A percentile compares a stretch with the other conserved stretches of the same genome.
Evolutionary conservation across 53 echinoderm and acorn worm species (phyloP).

Genomic region (Patiria pectinifera): DNA sequence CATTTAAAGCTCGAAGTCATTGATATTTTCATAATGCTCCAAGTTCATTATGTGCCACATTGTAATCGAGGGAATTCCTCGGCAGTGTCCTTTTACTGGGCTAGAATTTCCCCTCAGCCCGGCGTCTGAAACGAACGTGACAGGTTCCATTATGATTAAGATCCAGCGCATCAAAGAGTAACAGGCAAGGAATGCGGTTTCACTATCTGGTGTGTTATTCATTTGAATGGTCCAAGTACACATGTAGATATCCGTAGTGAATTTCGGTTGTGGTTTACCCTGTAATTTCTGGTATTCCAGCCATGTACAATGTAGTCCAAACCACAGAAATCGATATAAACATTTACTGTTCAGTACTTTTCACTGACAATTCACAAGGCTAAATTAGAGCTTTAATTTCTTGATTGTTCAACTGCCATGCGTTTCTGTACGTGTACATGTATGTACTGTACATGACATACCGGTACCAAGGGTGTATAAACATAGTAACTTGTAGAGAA

Average conservation of each 20-base stretch:
- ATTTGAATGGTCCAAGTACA: too few species aligned
- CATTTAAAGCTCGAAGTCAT: not conserved
- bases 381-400: too few species aligned
- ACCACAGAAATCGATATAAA: not conserved
- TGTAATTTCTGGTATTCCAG: constrained; percentile 14
- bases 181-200: not conserved
- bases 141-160: not conserved
- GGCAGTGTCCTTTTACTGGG: not conserved
- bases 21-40: not conserved
- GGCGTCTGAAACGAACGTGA: not conserved
- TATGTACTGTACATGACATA: too few species aligned
- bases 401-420: too few species aligned
- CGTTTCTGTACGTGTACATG: too few species aligned
- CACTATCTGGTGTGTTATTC: not conserved
- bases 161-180: not conserved
- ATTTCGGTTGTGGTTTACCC: not conserved
- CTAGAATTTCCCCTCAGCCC: not conserved
- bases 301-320: not conserved
- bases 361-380: too few species aligned
- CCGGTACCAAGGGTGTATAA: too few species aligned
- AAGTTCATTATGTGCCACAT: too few species aligned
- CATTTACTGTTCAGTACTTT: not conserved
- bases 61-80: not conserved
- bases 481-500: too few species aligned
- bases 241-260: not conserved